Base-by-base conservation (phyloP, 2,888 invertebrate species). In the Ophion ventricosus region DNA sequence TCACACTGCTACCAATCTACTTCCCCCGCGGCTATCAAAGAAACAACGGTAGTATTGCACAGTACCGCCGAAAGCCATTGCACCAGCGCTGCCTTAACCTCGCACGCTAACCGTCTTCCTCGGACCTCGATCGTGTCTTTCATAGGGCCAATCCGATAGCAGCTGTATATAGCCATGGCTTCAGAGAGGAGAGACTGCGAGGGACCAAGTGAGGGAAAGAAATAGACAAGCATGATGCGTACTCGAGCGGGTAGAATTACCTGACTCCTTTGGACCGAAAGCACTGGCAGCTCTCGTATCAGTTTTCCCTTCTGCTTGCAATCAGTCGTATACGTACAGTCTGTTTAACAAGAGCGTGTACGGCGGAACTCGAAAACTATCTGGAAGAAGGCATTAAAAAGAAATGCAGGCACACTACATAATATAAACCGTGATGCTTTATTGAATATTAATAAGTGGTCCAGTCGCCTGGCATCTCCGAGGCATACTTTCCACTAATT, bases 21-120 rank as follows among this genome's bases (percentile, higher is more conserved):
- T 90, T 89, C 89, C 89, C 91, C 90, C 88, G 89, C 88, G 89
- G 92, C 90, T 91, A 92, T 92, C 91, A 91, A 92, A 91, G 91
- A 85, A 83, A 73, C 77, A 83, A 75, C n/a, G 67, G 20, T 29
- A 29, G 49, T 70, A 84, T 77, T 74, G 49, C 69, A 26, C 61
- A 64, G 72, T 79, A 82, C 43, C 43, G 56, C 70, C 69, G 40
- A 66, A 72, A 79, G 82, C 57, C 69, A 72, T 81, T 63, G 57
- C 35, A 54, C 43, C 63, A 57, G 59, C 26, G 67, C 43, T 20
- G 49, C 86, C 89, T 89, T 90, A 86, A 87, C 87, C 63, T 76
- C 63, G 11, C 66, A 61, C 84, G 64, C 82, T 82, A 74, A 76
- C 80, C 63, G 80, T 74, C 66, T 74, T 80, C 67, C 67, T 54